Evolutionary conservation across 2,113 vertebrate genomes (phyloP), one percentile per base, ranked within the genome.

Genomic region (Protomyctophum bolini): DNA sequence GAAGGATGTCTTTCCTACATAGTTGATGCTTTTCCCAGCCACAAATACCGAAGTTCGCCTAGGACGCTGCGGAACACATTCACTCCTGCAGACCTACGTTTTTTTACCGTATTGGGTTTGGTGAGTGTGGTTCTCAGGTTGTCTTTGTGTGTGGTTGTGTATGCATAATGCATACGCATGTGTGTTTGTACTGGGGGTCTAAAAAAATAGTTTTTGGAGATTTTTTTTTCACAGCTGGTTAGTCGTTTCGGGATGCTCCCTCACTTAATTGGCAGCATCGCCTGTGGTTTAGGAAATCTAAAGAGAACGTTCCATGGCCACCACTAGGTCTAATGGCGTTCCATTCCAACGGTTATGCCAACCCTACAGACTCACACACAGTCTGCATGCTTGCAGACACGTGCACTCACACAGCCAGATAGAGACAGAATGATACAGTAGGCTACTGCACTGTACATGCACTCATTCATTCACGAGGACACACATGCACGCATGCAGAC

Each of bases 21-120:
- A 84, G 51, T 83, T 91, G 83, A 92, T 89, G 86, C 56, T 58
- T 90, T 90, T 88, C 82, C 82, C 87, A 90, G 88, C 84, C 79
- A 7, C 86, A 84, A 89, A 90, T 90, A 87, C 83, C 79, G 67
- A 83, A 66, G 75, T 83, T 79, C 63, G 74, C 76, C 62, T 57
- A 46, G 62, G 80, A 84, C 41, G 63, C 86, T 88, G 91, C 80
- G 77, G 83, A 90, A 86, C 72, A 87, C 72, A 90, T 88, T 83
- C 77, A 77, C 72, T 84, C 75, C 10, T 70, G 76, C 59, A 55
- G 54, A 86, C 82, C 72, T 88, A 82, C 28, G 0, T 21, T 21
- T 21, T 84, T 84, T 58, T 80, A 79, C 85, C 83, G 77, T 88
- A 87, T 88, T 84, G 81, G 87, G 65, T 78, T 82, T 65, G 28